Conservation (phyloP, 2,113 vertebrate genomes). For the Ariopsis seemanni region DNA sequence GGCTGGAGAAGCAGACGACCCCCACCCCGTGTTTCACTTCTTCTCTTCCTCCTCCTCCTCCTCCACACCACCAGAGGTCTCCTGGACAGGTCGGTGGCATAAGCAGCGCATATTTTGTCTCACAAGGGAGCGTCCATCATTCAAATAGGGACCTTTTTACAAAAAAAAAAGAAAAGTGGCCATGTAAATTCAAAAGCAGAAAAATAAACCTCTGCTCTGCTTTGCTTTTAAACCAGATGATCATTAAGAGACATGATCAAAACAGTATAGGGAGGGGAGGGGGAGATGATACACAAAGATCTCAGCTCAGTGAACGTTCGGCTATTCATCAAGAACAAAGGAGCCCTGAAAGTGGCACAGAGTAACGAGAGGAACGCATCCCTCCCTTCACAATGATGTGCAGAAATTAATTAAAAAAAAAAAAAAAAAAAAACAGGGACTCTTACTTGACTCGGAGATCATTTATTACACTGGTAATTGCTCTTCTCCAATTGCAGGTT, state of each 20-base stretch:
- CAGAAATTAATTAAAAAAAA: constrained; percentile 81
- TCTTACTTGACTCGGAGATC: constrained; percentile 66
- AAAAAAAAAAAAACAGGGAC: constrained; percentile 78
- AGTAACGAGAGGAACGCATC: constrained; percentile 69
- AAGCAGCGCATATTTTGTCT: constrained; percentile 42
- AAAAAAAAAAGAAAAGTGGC: constrained; percentile 18
- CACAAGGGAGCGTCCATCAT: constrained; percentile 34
- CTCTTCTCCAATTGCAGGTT: constrained; percentile 79
- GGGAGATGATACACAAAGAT: constrained; percentile 14
- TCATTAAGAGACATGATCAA: constrained; percentile 32
- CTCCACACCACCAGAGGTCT: constrained; percentile 46
- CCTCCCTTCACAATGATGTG: constrained; percentile 67
- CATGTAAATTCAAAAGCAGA: constrained; percentile 1
- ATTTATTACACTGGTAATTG: constrained; percentile 82
- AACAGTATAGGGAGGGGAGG: background rate
- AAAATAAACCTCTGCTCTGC: constrained; percentile 2
- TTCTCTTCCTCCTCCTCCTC: background rate
- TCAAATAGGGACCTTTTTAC: constrained; percentile 36
- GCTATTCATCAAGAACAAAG: constrained; percentile 76
- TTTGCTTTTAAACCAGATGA: constrained; percentile 20
- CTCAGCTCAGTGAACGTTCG: constrained; percentile 58
- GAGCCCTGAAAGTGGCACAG: constrained; percentile 68
- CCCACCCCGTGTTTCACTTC: constrained; percentile 1
- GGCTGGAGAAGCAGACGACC: constrained; percentile 10
- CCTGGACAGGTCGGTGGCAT: constrained; percentile 49